phyloP scores from a whole-genome alignment of 2,888 invertebrate genomes.

The Gryllus longicercus region DNA sequence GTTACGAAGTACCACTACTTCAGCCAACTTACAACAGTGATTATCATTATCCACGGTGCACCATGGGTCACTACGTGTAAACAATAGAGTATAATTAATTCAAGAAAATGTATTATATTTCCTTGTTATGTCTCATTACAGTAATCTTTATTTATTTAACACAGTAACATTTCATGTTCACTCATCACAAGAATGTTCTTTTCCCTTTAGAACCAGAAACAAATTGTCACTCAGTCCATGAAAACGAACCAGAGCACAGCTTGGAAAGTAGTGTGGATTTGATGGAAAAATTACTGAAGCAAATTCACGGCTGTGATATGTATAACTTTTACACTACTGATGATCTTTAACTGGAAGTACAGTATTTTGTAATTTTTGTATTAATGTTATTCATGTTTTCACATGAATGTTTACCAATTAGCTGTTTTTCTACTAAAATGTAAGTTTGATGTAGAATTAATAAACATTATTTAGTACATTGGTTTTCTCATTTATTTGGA shows the following conservation, averaged over 20 bases:
- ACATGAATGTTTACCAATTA: no score
- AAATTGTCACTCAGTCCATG: slow-evolving; percentile 20
- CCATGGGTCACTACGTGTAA: slow-evolving; percentile 63
- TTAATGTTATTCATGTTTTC: background rate
- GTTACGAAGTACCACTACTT: slow-evolving; percentile 24
- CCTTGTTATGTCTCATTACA: background rate
- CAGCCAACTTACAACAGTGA: slow-evolving; percentile 42
- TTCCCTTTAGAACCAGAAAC: slow-evolving; percentile 27
- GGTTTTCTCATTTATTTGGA: no score
- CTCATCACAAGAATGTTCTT: slow-evolving; percentile 27
- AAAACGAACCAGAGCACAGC: slow-evolving; percentile 19
- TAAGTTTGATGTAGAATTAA: no score
- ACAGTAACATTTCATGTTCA: background rate
- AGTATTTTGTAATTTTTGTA: slow-evolving; percentile 2
- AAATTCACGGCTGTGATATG: slow-evolving; percentile 33
- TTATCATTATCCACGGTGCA: slow-evolving; percentile 61
- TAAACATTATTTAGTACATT: no score
- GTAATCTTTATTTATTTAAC: background rate
- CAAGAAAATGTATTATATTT: background rate
- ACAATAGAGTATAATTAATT: slow-evolving; percentile 28
- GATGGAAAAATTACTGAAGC: slow-evolving; percentile 29
- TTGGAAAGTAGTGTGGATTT: slow-evolving; percentile 24
- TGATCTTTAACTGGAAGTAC: slow-evolving; percentile 23
- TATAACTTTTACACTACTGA: slow-evolving; percentile 26
- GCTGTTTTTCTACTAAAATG: no score